Evolutionary conservation across 2,888 invertebrate species (phyloP).

Genomic region (Myopa tessellatipennis): DNA sequence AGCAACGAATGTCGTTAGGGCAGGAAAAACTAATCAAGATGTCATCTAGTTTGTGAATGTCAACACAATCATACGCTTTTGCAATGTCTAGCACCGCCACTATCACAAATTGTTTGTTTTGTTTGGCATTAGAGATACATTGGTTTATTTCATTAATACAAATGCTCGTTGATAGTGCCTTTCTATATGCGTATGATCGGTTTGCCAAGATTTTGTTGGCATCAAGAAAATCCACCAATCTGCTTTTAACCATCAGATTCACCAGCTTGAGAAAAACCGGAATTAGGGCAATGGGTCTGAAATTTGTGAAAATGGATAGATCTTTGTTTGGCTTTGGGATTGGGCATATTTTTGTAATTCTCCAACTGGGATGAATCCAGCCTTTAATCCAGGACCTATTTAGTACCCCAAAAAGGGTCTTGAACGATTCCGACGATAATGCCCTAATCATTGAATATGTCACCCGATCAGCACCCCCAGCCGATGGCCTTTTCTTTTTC

Average conservation of each 20-base stretch:
- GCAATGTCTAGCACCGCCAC: constrained; percentile 15
- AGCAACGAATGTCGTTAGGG: neutral
- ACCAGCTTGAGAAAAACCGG: constrained; percentile 22
- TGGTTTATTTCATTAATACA: constrained; percentile 38
- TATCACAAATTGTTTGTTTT: constrained; percentile 9
- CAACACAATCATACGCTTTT: constrained; percentile 37
- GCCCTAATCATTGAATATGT: constrained; percentile 29
- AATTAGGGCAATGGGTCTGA: constrained; percentile 26
- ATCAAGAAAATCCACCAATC: neutral
- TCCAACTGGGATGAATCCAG: constrained; percentile 10
- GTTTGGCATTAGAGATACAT: constrained; percentile 7
- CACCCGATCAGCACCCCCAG: no score
- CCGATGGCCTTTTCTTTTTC: no score
- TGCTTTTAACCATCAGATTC: constrained; percentile 23
- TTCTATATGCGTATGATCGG: constrained; percentile 28
- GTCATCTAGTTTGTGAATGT: neutral
- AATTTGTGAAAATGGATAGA: neutral
- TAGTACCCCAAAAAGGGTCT: no score
- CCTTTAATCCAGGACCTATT: no score
- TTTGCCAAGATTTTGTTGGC: constrained; percentile 14
- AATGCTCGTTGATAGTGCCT: constrained; percentile 3
- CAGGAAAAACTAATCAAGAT: neutral
- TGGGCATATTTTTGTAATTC: constrained; percentile 30
- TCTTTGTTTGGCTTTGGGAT: constrained; percentile 29
- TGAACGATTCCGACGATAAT: no score